phyloP scores from a whole-genome alignment of 2,797 vertebrate species.

The Periparus ater region DNA sequence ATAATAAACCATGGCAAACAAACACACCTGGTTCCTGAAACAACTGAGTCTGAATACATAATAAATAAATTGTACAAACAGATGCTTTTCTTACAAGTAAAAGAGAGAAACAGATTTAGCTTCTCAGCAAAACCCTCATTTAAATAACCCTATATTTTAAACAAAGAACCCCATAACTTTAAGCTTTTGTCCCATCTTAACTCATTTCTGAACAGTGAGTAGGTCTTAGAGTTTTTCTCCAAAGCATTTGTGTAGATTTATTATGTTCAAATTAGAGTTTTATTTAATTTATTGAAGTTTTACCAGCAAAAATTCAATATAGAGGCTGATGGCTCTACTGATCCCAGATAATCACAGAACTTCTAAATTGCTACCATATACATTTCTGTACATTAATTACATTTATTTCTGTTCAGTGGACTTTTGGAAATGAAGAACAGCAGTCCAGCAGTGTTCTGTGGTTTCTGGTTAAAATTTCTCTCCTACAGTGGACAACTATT shows the following conservation, averaged over 20 bases:
- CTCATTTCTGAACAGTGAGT: not conserved
- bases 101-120: not conserved
- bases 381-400: not conserved
- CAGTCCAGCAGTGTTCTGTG: not conserved
- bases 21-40: not conserved
- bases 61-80: not conserved
- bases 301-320: not conserved
- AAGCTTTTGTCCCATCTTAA: not conserved
- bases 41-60: not conserved
- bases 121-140: not conserved
- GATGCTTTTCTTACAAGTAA: not conserved
- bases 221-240: not conserved
- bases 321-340: not conserved
- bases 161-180: not conserved
- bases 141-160: not conserved
- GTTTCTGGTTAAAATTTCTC: not conserved
- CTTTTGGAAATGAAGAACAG: not conserved
- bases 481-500: not conserved
- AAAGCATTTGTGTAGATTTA: not conserved
- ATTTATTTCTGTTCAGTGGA: not conserved
- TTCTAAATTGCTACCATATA: not conserved
- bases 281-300: not conserved
- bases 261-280: not conserved
- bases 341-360: not conserved
- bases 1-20: not conserved